Conservation (phyloP, 2,113 vertebrate genomes). For the Chrysochloris asiatica region DNA sequence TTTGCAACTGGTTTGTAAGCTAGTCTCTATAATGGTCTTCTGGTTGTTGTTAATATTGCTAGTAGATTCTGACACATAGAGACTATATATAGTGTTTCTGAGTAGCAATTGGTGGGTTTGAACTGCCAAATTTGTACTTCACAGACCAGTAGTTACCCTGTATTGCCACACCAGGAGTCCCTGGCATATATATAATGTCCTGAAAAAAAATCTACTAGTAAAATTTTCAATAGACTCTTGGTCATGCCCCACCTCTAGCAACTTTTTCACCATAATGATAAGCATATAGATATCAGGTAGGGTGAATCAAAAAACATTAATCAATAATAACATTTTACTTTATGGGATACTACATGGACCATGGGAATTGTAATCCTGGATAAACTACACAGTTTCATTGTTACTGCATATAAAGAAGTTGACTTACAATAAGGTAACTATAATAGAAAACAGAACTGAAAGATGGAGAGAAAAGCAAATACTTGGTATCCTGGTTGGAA, state of each 20-base stretch:
- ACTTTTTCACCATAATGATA: neutral
- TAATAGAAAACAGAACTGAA: neutral
- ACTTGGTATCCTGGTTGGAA: neutral
- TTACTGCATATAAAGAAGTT: neutral
- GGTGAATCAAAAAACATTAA: neutral
- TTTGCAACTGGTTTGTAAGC: neutral
- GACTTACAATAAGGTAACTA: neutral
- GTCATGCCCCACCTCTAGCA: neutral
- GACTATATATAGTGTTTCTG: no score
- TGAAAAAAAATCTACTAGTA: no score
- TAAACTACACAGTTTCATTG: neutral
- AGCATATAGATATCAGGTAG: neutral
- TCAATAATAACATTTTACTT: no score
- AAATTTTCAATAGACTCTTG: no score
- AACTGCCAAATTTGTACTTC: no score
- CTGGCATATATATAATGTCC: no score
- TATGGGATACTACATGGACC: neutral
- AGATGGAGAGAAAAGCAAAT: neutral
- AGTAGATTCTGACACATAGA: no score
- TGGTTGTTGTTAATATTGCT: no score
- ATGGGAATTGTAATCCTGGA: neutral
- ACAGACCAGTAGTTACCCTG: no score
- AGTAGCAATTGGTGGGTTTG: no score
- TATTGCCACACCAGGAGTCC: no score
- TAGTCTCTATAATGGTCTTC: neutral